These are phyloP conservation scores for Bimastos eiseni DNA, from an alignment of 2,888 invertebrate species.

Conservation along the genomic window DNA sequence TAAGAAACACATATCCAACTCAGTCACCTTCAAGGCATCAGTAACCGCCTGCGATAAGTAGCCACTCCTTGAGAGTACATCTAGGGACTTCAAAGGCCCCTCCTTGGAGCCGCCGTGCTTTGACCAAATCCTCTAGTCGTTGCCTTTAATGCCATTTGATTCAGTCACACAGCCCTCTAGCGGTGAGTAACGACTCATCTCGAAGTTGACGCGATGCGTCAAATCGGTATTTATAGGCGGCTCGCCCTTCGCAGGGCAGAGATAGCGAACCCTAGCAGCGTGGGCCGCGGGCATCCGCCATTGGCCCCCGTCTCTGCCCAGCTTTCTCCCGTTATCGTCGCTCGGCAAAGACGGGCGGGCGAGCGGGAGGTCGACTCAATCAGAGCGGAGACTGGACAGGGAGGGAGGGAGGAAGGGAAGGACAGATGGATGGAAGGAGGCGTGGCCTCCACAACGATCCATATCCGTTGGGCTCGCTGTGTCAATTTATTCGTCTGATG, in stretches of 20 bases:
- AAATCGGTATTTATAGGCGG: background rate
- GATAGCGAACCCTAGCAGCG: background rate
- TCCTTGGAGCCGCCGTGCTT: background rate
- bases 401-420: background rate
- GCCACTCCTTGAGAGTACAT: background rate
- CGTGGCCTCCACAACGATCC: background rate
- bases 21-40: background rate
- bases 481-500: background rate
- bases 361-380: background rate
- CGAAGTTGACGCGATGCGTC: constrained; percentile 6
- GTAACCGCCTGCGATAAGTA: background rate
- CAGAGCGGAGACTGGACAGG: background rate
- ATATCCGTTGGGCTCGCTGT: background rate
- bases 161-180: background rate
- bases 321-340: background rate
- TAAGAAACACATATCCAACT: background rate
- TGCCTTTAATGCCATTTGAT: background rate
- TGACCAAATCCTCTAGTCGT: background rate
- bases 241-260: background rate
- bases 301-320: constrained; percentile 19
- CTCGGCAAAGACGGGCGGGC: background rate
- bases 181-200: constrained; percentile 4
- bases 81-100: background rate
- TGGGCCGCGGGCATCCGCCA: background rate
- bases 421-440: background rate